Evolutionary conservation across 2,888 invertebrate genomes (phyloP).

Genomic region (Cyaniris semiargus): DNA sequence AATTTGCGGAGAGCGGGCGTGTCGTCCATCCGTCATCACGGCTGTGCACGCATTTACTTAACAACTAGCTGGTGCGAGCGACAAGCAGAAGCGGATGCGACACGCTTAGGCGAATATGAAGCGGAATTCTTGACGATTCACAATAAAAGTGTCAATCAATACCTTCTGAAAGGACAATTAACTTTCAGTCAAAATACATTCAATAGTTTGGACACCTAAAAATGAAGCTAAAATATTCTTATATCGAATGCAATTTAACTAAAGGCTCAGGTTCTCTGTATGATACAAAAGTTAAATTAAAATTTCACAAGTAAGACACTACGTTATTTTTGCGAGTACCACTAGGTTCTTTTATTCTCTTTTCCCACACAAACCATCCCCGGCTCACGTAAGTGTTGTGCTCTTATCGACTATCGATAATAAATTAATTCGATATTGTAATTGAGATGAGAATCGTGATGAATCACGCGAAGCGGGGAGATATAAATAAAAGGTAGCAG

Average conservation of each 20-base stretch:
- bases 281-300: no score
- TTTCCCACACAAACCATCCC: constrained; percentile 35
- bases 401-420: constrained; percentile 49
- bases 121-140: background rate
- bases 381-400: constrained; percentile 41
- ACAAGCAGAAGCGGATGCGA: background rate
- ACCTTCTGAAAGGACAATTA: no score
- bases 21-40: constrained; percentile 31
- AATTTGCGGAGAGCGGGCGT: constrained; percentile 25
- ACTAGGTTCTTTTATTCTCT: constrained; percentile 33
- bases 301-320: no score
- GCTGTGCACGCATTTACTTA: constrained; percentile 30
- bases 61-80: background rate
- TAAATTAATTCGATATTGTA: constrained; percentile 48
- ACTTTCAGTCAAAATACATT: no score
- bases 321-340: no score
- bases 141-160: no score
- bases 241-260: no score
- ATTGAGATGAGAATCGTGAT: constrained; percentile 47
- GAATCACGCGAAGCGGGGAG: constrained; percentile 41
- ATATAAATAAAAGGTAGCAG: constrained; percentile 33
- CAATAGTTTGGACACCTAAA: no score
- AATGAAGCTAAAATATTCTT: no score
- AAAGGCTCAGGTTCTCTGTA: no score
- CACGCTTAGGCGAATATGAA: background rate